A percentile compares a stretch with the other conserved stretches of the same genome.
Conservation (phyloP, 2,888 invertebrate species). For the Caenorhabditis wallacei region DNA sequence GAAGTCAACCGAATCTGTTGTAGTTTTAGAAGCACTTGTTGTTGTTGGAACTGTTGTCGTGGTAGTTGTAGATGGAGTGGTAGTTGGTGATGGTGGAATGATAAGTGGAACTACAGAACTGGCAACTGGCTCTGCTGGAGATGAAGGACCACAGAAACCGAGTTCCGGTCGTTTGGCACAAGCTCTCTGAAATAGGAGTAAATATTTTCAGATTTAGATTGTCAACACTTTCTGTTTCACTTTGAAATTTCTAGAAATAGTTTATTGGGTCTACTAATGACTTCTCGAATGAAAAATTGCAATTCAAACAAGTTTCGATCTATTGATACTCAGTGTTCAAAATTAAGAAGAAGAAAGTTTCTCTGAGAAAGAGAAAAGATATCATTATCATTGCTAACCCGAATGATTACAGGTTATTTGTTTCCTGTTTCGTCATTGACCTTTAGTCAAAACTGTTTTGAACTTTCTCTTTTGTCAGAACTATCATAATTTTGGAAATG, state of each 20-base stretch:
- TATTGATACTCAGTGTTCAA: not conserved
- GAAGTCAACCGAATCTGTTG: constrained; percentile 31
- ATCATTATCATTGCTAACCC: not conserved
- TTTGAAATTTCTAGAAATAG: no score
- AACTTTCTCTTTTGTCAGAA: not conserved
- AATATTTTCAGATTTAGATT: no score
- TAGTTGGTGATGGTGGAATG: constrained; percentile 41
- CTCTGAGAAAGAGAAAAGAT: not conserved
- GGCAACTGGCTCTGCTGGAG: constrained; percentile 18
- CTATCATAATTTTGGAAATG: no score
- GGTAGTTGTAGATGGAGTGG: constrained; percentile 13
- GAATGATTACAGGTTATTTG: not conserved
- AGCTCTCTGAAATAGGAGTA: constrained; percentile 67
- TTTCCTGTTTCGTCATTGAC: not conserved
- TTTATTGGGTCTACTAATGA: no score
- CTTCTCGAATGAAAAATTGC: no score
- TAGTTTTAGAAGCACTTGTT: not conserved
- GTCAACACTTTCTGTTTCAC: no score
- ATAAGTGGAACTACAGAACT: constrained; percentile 38
- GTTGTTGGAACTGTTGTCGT: constrained; percentile 16
- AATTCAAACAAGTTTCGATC: not conserved
- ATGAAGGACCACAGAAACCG: constrained; percentile 55
- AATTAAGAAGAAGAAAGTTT: no score
- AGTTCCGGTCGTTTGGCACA: constrained; percentile 67
- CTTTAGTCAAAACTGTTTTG: not conserved